These are phyloP conservation scores for Brachionus plicatilis DNA, from an alignment of 1,140 invertebrate species.

Conservation along the genomic window DNA sequence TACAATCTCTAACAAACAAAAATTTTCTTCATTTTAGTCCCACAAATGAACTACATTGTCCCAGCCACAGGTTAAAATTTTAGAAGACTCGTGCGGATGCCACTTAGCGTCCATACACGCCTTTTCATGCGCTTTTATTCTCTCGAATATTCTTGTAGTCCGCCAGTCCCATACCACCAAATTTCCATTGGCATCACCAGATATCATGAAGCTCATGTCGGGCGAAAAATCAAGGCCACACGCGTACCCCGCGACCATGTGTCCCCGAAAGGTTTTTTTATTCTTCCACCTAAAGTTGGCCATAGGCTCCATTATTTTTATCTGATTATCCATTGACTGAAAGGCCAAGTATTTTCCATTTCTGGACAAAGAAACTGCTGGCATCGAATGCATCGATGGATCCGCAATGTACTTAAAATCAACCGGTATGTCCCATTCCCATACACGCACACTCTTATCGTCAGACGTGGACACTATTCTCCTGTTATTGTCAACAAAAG, in stretches of 20 bases:
- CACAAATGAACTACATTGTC: conserved; percentile 97
- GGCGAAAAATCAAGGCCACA: conserved; percentile 95
- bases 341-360: conserved; percentile 99
- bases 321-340: conserved; percentile 98
- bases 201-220: conserved; percentile 96
- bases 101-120: conserved; percentile 89
- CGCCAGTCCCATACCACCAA: conserved; percentile 99
- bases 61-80: conserved; percentile 92
- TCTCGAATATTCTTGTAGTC: conserved; percentile 90
- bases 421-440: conserved; percentile 99
- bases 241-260: conserved; percentile 98
- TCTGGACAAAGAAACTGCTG: conserved; percentile 82
- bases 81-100: conserved; percentile 98
- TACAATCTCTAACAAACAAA: neutral
- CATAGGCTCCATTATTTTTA: conserved; percentile 91
- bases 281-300: conserved; percentile 95
- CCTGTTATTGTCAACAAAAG: conserved; percentile 96
- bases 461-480: conserved; percentile 96
- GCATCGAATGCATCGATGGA: conserved; percentile 98
- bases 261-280: conserved; percentile 94
- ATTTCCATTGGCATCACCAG: conserved; percentile 98
- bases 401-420: conserved; percentile 99
- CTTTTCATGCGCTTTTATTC: conserved; percentile 97
- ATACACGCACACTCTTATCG: conserved; percentile 95
- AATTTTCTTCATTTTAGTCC: conserved; percentile 56